Evolutionary conservation across 2,113 vertebrate genomes (phyloP), one percentile per base, ranked within the genome.

Genomic region (Seriola dumerili): DNA sequence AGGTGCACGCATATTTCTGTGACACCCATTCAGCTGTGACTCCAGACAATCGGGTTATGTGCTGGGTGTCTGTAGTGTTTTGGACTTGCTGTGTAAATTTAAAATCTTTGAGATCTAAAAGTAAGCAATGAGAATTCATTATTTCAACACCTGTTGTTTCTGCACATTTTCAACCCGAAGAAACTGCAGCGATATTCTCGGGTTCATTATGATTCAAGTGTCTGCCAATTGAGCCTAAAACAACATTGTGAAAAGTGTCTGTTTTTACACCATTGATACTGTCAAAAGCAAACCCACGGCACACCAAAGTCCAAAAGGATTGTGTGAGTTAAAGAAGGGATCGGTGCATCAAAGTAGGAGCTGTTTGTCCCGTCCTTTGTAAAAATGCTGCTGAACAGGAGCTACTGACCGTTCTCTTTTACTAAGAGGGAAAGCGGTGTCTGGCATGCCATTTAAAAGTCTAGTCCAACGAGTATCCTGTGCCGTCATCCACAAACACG

Each of bases 21-120:
- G 77, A 78, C 68, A 83, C 80, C 64, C 75, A 86, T 89, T 91
- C 83, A 88, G 72, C 75, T 25, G 36, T 58, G 68, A 81, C 63
- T 83, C 73, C 84, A 83, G 85, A 88, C 86, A 46, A 85, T 55
- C 11, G 14, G 71, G 81, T 88, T 88, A 91, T 85, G 84, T 36
- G 40, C 72, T 14, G 48, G 38, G 19, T 68, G 65, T 84, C 54
- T 83, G 54, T 67, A 55, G 69, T 1, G 52, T 69, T 70, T 32
- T 32, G 71, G 38, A 63, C 70, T 36, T 21, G 29, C 55, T 29
- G 38, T 61, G 44, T 46, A 46, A 9, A 64, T 79, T 67, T 17
- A 1, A 76, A 69, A 57, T 75, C 25, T 25, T 48, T 23, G 46
- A 80, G 69, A 72, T 44, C 29, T 52, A 66, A 70, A 21, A 58